Evolutionary conservation across 2,113 vertebrate species (phyloP).

Genomic region (Ceyx cyanopectus): DNA sequence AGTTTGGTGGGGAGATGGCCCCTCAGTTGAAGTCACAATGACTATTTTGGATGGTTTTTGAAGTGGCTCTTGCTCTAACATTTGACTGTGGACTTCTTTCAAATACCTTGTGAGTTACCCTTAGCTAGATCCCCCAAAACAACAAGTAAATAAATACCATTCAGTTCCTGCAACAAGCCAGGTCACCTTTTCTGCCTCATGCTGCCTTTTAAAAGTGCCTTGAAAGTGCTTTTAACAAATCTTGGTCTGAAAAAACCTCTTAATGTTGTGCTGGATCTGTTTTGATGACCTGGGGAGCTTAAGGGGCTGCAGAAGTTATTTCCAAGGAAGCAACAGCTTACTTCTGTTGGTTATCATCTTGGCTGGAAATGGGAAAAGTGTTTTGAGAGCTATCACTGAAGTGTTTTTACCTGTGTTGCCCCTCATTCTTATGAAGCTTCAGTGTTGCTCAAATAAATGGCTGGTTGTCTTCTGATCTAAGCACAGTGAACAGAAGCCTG

Average conservation of each 20-base stretch:
- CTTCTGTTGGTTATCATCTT: background rate
- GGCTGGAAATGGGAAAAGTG: background rate
- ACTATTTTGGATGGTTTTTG: background rate
- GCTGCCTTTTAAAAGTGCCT: background rate
- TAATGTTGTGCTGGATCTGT: background rate
- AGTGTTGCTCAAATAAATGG: fast-evolving
- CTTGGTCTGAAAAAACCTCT: background rate
- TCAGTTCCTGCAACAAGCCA: background rate
- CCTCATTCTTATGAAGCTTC: background rate
- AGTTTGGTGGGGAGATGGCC: background rate
- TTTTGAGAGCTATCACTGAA: background rate
- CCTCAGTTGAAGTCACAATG: background rate
- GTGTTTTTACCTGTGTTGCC: background rate
- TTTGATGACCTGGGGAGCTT: background rate
- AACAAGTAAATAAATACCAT: background rate
- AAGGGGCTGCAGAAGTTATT: background rate
- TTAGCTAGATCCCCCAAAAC: background rate
- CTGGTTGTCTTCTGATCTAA: background rate
- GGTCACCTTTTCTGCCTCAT: background rate
- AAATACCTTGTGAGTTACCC: background rate
- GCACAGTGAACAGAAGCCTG: background rate
- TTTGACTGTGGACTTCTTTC: background rate
- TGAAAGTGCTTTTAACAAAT: background rate
- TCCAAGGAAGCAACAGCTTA: background rate
- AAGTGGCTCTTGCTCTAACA: background rate